Percentiles rank a stretch among this genome's conserved stretches.
Conservation (phyloP, 2,113 vertebrate genomes). For the Hyaena hyaena region DNA sequence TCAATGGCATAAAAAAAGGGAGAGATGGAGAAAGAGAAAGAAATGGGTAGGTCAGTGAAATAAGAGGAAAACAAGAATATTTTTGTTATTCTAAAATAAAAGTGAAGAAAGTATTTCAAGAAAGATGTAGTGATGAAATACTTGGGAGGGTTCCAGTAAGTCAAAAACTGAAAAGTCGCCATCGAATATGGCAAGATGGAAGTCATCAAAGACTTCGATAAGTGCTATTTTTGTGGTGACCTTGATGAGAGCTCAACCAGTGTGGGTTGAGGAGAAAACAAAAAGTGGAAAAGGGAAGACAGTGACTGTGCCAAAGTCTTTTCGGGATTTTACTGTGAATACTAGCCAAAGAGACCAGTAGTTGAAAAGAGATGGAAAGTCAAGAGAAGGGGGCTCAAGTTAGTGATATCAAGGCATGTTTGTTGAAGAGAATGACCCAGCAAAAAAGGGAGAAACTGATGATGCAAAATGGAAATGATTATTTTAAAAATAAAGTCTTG, state of each 20-base stretch:
- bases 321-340: not conserved
- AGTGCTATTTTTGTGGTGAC: not conserved
- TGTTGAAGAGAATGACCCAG: not conserved
- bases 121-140: not conserved
- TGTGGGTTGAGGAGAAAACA: not conserved
- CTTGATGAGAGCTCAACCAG: not conserved
- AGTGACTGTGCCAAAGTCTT: not conserved
- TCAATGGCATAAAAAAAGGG: not conserved
- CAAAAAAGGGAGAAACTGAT: not conserved
- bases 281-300: not conserved
- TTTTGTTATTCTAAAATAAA: conserved; percentile 11
- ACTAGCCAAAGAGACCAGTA: not conserved
- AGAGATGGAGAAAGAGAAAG: not conserved
- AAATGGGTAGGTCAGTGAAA: not conserved
- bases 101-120: not conserved
- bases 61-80: not conserved
- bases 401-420: not conserved
- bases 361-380: not conserved
- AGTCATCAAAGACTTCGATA: not conserved
- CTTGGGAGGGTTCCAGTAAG: not conserved
- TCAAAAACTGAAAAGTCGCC: not conserved
- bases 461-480: not conserved
- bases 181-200: not conserved
- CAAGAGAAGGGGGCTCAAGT: not conserved
- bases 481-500: not conserved